Evolutionary conservation across 2,888 invertebrate species (phyloP).

Genomic region (Leptarthrus brevirostris): DNA sequence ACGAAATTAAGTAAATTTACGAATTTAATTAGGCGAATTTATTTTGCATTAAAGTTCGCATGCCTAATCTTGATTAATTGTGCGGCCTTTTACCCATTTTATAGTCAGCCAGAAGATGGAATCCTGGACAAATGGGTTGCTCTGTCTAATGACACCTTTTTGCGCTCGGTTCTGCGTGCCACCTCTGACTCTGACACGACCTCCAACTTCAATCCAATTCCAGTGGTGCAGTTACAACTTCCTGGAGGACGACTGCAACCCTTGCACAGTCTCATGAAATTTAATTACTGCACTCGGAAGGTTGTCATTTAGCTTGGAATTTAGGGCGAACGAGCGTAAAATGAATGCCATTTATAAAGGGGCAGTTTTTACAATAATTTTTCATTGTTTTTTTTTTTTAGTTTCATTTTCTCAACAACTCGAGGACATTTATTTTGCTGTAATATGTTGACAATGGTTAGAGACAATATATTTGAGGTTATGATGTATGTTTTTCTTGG

Average conservation of each 20-base stretch:
- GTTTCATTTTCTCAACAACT: neutral
- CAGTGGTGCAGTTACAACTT: neutral
- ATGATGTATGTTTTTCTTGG: too few relatives aligned
- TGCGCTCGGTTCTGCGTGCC: neutral
- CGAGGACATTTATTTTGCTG: neutral
- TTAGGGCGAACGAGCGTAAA: constrained; percentile 29
- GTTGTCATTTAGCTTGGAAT: constrained; percentile 27
- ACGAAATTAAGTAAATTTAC: constrained; percentile 27
- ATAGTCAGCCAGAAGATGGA: neutral
- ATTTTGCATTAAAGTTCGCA: constrained; percentile 31
- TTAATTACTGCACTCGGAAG: constrained; percentile 32
- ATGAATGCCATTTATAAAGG: constrained; percentile 28
- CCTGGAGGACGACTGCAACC: neutral
- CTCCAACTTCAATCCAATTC: neutral
- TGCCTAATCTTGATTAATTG: constrained; percentile 41
- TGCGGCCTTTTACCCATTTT: neutral
- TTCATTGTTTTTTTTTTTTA: neutral
- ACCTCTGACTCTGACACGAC: constrained; percentile 3
- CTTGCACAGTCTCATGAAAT: constrained; percentile 11
- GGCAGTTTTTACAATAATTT: neutral
- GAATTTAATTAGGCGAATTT: constrained; percentile 29
- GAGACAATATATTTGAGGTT: neutral
- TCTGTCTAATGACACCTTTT: constrained; percentile 34
- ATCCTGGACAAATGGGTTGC: constrained; percentile 29
- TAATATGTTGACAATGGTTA: neutral